A percentile compares a stretch with the other conserved stretches of the same genome.
Conservation (phyloP, 2,113 vertebrate genomes). For the Leiothrix lutea region DNA sequence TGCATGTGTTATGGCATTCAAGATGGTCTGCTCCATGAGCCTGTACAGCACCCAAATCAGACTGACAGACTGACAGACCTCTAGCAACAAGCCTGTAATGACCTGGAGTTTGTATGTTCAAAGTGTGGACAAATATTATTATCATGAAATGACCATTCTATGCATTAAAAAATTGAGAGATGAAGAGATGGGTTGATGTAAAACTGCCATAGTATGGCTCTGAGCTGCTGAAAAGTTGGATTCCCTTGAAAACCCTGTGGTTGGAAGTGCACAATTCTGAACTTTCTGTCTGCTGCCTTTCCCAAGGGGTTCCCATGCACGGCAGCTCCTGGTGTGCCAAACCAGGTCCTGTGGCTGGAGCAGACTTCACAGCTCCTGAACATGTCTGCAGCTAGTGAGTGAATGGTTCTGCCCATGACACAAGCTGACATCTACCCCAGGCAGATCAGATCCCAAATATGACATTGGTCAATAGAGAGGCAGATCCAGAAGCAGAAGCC, state of each 20-base stretch:
- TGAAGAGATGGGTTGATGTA: background rate
- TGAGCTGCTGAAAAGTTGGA: background rate
- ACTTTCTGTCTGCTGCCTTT: background rate
- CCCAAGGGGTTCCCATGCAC: accelerated
- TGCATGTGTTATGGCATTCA: background rate
- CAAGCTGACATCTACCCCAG: accelerated
- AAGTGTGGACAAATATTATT: background rate
- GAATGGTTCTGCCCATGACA: background rate
- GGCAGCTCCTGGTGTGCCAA: background rate
- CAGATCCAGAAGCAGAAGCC: background rate
- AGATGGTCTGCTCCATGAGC: background rate
- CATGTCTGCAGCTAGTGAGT: no score
- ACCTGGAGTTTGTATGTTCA: background rate
- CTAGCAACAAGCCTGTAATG: background rate
- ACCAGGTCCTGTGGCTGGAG: background rate
- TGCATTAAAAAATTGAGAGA: accelerated
- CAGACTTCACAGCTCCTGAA: background rate
- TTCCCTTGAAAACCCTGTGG: background rate
- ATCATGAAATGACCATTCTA: background rate
- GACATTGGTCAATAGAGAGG: background rate
- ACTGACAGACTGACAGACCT: background rate
- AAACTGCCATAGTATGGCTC: background rate
- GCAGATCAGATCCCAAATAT: background rate
- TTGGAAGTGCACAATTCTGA: accelerated
- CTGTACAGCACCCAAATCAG: background rate